A percentile compares a stretch with the other conserved stretches of the same genome.
phyloP scores from a whole-genome alignment of 2,113 vertebrate genomes.

The Echinops telfairi region DNA sequence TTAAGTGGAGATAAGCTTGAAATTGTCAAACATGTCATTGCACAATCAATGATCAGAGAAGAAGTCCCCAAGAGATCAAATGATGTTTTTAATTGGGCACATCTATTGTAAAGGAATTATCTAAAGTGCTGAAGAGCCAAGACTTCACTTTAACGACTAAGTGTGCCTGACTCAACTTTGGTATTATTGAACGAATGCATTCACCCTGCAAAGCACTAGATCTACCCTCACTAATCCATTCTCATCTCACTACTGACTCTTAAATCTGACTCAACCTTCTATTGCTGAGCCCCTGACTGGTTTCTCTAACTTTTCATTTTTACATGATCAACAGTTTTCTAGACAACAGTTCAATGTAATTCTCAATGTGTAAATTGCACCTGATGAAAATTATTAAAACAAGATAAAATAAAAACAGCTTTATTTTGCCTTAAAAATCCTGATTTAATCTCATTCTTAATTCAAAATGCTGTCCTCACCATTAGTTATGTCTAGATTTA shows the following conservation, averaged over 20 bases:
- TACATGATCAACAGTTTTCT: background rate
- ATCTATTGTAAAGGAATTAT: too few species aligned
- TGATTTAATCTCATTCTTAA: background rate
- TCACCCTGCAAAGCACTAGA: background rate
- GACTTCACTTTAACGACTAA: too few species aligned
- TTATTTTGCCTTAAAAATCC: background rate
- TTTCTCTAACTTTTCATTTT: background rate
- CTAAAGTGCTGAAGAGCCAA: too few species aligned
- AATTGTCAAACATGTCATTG: too few species aligned
- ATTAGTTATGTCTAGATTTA: too few species aligned
- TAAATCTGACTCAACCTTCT: background rate
- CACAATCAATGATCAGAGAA: too few species aligned
- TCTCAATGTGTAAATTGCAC: background rate
- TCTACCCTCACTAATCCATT: background rate
- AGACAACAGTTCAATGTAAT: background rate
- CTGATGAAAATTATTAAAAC: background rate
- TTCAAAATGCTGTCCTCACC: background rate
- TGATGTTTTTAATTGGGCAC: too few species aligned
- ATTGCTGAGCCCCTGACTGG: background rate
- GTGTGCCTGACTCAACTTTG: too few species aligned
- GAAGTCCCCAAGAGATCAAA: too few species aligned
- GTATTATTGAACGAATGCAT: background rate
- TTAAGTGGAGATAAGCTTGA: too few species aligned
- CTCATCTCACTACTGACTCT: background rate
- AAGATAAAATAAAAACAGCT: background rate